Evolutionary conservation across 2,113 vertebrate genomes (phyloP), one percentile per base, ranked within the genome.

Genomic region (Rhineura floridana): DNA sequence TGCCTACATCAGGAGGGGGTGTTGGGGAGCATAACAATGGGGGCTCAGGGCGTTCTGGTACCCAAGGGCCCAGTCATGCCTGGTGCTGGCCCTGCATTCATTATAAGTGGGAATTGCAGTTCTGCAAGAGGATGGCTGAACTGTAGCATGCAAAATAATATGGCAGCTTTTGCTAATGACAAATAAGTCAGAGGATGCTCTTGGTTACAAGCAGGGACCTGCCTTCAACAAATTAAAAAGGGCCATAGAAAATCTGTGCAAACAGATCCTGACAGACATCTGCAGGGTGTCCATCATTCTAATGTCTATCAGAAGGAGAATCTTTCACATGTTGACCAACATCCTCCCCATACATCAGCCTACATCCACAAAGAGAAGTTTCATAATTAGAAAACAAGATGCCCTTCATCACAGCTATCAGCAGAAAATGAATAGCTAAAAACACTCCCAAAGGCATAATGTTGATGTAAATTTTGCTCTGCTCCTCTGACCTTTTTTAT

Each of bases 321-420:
- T 83, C 46, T 80, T 87, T 62, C 21, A 12, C 36, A 69, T 76
- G 15, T 48, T 36, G 62, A 83, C 72, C 76, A 77, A 76, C 80
- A 76, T 88, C 59, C 21, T 48, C 79, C 46, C 55, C 87, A 88
- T 88, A 76, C 80, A 83, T 88, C 80, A 82, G 65, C n/a, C 69
- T 33, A 76, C 59, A 83, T 67, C 81, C 81, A 52, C 30, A 76
- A 11, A 44, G 17, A n/a, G 76, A 17, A 25, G 39, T 77, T 48
- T 36, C 28, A 42, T 39, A 83, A 83, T 50, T 67, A 83, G 80
- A 83, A 9, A 48, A 42, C 36, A 65, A 52, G 25, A 65, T 39
- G 65, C 28, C 10, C 17, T 65, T 13, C 33, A 65, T 48, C 8
- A 17, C 69, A 50, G 36, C 75, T 50, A 76, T 33, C 55, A 39